phyloP scores from a whole-genome alignment of 2,797 vertebrate species.

The Lepidocolaptes lacrymiger region DNA sequence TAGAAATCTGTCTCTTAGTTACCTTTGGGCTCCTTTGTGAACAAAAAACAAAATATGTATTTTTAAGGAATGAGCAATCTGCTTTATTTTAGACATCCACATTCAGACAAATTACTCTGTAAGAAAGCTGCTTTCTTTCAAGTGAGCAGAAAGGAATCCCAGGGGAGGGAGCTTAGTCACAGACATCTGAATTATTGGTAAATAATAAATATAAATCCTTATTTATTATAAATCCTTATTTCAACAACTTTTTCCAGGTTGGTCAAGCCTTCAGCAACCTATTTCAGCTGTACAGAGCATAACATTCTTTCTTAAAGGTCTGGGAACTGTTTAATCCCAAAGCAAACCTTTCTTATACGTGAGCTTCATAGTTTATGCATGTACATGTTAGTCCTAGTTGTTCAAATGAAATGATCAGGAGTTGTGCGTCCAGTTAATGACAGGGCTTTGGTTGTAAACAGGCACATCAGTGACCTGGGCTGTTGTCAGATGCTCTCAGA shows the following conservation, averaged over 20 bases:
- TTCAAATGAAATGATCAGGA: neutral
- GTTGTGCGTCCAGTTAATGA: neutral
- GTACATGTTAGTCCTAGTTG: neutral
- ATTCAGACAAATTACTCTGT: neutral
- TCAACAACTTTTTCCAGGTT: neutral
- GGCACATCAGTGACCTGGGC: neutral
- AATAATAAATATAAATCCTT: neutral
- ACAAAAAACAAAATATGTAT: fast-evolving
- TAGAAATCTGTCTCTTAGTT: neutral
- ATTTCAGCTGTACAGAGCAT: neutral
- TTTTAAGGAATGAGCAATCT: neutral
- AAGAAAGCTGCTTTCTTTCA: neutral
- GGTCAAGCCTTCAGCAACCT: neutral
- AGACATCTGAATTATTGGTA: neutral
- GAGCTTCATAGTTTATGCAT: neutral
- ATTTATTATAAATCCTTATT: neutral
- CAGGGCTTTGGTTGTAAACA: neutral
- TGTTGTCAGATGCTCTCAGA: neutral
- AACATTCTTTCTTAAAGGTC: neutral
- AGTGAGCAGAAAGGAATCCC: neutral
- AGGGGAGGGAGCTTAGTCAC: neutral
- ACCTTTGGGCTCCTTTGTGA: neutral
- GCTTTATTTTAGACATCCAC: neutral
- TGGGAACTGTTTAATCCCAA: neutral
- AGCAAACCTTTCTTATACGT: neutral